Evolutionary conservation across 2,797 vertebrate genomes (phyloP), one percentile per base, ranked within the genome.

Genomic region (Tapera naevia): DNA sequence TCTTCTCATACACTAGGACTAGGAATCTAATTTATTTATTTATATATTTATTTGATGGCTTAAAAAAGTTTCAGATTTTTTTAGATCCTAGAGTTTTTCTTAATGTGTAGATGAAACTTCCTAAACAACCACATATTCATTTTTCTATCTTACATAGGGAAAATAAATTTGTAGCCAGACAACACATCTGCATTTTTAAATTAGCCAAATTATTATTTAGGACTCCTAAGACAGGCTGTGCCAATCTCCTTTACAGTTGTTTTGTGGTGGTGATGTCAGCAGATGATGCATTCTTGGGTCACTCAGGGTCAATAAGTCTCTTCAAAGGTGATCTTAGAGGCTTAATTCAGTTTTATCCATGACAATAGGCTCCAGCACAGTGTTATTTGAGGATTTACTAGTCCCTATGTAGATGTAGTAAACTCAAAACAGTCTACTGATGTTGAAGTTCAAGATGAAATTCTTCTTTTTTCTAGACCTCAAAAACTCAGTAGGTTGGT

Each of bases 11-110:
- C 18, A 17, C 4, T n/a, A 54, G 21, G 28, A 18, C 16, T 58
- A 9, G 17, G 11, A 88, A 62, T 43, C 19, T 91, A 84, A 91
- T 86, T 91, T 1, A 86, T 91, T 79, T 21, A 92, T 73, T 94
- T 60, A 57, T 93, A 85, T 72, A 84, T 65, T 73, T 78, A 89
- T 78, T 92, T 97, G 15, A 91, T 96, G 25, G 60, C 8, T 80
- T 74, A 84, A 69, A 91, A 23, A 85, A 86, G 13, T 69, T 88
- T 46, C 28, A 11, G 18, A 45, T 86, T 94, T 86, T n/a, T 21
- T 56, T 76, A 76, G 48, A 70, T 24, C 46, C 17, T 81, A 11
- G 28, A 80, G 30, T 5, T 54, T 78, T 78, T 24, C 62, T 76
- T 90, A 67, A 83, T 79, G 95, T 41, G 27, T 54, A 58, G 37